These are phyloP conservation scores for Tokudaia muenninki DNA, from an alignment of 2,797 vertebrate genomes.

Conservation along the genomic window DNA sequence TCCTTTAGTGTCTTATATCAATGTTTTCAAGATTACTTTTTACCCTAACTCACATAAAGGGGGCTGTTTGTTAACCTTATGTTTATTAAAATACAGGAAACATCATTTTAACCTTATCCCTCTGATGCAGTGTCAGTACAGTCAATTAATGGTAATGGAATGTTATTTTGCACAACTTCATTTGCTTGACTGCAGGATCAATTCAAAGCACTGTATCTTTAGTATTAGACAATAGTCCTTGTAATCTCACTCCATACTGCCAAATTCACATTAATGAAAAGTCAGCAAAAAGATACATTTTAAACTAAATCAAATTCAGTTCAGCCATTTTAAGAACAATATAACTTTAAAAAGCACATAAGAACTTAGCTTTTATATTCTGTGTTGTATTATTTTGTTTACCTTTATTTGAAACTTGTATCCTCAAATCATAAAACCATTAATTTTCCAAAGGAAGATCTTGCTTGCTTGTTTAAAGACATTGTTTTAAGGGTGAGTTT, in stretches of 20 bases:
- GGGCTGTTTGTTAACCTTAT: neutral
- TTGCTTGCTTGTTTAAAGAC: neutral
- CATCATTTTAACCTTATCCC: neutral
- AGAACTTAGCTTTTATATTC: neutral
- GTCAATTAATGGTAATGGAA: neutral
- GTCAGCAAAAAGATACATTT: neutral
- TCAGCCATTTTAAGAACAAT: neutral
- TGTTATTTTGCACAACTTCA: neutral
- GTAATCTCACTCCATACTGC: neutral
- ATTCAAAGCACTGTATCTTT: neutral
- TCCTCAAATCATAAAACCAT: neutral
- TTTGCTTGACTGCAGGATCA: neutral
- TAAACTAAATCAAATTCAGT: neutral
- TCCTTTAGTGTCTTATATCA: neutral
- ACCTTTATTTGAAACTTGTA: neutral
- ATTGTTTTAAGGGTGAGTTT: neutral
- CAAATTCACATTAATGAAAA: conserved; percentile 15
- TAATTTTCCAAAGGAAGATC: neutral
- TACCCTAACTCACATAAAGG: neutral
- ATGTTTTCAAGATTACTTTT: neutral
- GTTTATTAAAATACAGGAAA: neutral
- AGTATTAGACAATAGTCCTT: neutral
- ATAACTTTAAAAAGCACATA: neutral
- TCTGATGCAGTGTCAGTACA: neutral
- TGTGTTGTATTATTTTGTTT: neutral